Conservation (phyloP, 2,888 invertebrate species). For the Tiliacea citrago region DNA sequence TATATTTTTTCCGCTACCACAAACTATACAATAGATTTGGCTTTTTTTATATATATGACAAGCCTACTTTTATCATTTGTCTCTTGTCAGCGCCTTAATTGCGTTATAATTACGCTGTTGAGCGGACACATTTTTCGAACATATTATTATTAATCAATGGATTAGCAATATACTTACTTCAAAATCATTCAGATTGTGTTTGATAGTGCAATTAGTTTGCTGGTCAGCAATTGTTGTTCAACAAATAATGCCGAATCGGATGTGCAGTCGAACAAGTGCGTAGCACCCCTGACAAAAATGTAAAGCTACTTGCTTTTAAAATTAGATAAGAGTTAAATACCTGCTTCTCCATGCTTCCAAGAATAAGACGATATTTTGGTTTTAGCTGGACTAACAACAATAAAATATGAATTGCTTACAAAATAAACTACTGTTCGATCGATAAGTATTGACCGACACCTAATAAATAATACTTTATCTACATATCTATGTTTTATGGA, state of each 20-base stretch:
- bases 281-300: background rate
- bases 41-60: too few relatives aligned
- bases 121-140: too few relatives aligned
- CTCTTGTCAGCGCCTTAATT: too few relatives aligned
- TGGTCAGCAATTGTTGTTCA: background rate
- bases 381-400: conserved; percentile 49
- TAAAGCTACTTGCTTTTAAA: conserved; percentile 6
- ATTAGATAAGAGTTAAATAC: background rate
- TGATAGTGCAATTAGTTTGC: too few relatives aligned
- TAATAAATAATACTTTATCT: conserved; percentile 66
- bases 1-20: too few relatives aligned
- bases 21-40: too few relatives aligned
- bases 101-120: too few relatives aligned
- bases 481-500: conserved; percentile 62
- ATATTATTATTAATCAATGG: too few relatives aligned
- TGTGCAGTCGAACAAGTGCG: background rate
- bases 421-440: conserved; percentile 55
- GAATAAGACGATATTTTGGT: conserved; percentile 43
- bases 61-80: too few relatives aligned
- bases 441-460: conserved; percentile 60
- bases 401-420: conserved; percentile 60
- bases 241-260: background rate
- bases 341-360: conserved; percentile 10
- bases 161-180: too few relatives aligned
- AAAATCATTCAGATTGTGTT: too few relatives aligned